Base-by-base conservation (phyloP, 2,113 vertebrate species). In the Pseudorasbora parva region DNA sequence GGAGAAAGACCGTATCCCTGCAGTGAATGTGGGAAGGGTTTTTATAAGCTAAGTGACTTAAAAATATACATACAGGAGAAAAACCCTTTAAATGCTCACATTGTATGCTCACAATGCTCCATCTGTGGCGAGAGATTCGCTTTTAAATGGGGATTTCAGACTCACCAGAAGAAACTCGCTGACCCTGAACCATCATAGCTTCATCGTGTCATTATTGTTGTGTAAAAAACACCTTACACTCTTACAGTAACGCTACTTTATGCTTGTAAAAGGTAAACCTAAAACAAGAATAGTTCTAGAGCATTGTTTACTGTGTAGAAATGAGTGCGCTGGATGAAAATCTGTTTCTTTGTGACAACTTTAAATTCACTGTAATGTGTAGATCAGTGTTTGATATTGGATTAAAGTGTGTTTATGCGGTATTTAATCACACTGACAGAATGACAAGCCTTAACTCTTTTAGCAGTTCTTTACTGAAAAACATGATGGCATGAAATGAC, bases 51-150 rank as follows among this genome's bases (percentile, higher is more conserved):
- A 10, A 41, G 73, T 21, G 25, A 59, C 33, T 57, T 82, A 30
- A 8, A 78, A 30, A 78, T 33, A 10, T 83, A 87, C n/a, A 27
- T n/a, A 78, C 4, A 75, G 83, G 21, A 85, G 84, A 88, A 74
- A 80, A 27, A 41, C 81, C 76, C 8, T 85, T 66, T 72, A 84
- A 84, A 56, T 88, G 87, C 27, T 37, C 71, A 5, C 54, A 68
- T 17, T 88, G n/a, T n/a, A 56, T 88, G 87, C 27, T 37, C 71
- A 5, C 54, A 68, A 11, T 88, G 81, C 57, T 60, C 69, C 2
- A 30, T 62, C 51, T 83, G 81, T 1, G 43, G 47, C 0, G 60
- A 83, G 81, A 51, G 41, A 1, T 64, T 83, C 57, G 17, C 59
- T 56, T 56, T 64, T 47, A 49, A 2, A 8, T 27, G 56, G 59